Percentiles rank a stretch among this genome's conserved stretches.
Evolutionary conservation across 1,140 invertebrate species (phyloP).

Genomic region (Wiebesia pumilae): DNA sequence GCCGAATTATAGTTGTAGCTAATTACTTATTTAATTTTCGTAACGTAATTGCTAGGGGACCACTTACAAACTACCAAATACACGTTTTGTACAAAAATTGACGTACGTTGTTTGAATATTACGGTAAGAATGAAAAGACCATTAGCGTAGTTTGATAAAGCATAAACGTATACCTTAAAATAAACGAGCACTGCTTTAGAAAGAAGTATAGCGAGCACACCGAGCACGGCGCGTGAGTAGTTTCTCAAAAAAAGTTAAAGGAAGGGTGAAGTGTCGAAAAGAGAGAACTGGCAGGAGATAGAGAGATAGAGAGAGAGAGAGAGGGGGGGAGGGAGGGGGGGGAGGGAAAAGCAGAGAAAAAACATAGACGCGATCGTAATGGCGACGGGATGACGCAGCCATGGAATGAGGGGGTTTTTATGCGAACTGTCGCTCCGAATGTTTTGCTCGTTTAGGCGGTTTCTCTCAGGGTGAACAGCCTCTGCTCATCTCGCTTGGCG

Average conservation of each 20-base stretch:
- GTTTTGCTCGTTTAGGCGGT: conserved; percentile 12
- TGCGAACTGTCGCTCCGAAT: background rate
- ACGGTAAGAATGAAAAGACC: background rate
- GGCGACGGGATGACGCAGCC: background rate
- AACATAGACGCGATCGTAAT: background rate
- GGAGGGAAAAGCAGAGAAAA: background rate
- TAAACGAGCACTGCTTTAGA: background rate
- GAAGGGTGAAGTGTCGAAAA: background rate
- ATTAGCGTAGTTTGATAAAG: background rate
- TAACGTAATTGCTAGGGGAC: too few relatives aligned
- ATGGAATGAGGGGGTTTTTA: background rate
- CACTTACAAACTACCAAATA: too few relatives aligned
- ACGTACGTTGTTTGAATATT: too few relatives aligned
- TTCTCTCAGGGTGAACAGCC: conserved; percentile 19
- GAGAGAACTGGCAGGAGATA: background rate
- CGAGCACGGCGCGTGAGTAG: background rate
- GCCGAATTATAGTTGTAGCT: too few relatives aligned
- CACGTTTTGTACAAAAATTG: too few relatives aligned
- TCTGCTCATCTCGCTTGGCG: background rate
- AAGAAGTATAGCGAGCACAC: background rate
- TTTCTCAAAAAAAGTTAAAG: background rate
- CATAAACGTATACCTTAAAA: background rate
- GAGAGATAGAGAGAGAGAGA: background rate
- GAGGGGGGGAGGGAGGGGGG: background rate
- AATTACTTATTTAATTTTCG: too few relatives aligned